Conservation (phyloP, 2,888 invertebrate genomes). For the Clitarchus hookeri region DNA sequence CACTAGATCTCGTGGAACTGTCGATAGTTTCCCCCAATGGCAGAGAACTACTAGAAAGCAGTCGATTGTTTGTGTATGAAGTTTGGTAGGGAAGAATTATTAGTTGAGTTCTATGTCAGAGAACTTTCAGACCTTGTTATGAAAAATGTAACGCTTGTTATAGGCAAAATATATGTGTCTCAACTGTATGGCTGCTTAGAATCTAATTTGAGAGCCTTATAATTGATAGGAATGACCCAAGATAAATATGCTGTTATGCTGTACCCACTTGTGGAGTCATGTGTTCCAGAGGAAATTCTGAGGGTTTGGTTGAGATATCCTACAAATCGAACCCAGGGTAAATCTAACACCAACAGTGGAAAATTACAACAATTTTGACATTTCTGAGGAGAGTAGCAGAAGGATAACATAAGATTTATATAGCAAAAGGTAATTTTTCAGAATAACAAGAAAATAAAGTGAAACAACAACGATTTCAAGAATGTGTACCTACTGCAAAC, state of each 20-base stretch:
- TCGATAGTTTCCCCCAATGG: constrained; percentile 45
- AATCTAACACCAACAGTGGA: background rate
- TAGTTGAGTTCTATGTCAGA: background rate
- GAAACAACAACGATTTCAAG: background rate
- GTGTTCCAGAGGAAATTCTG: constrained; percentile 2
- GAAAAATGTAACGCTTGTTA: background rate
- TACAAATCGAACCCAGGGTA: background rate
- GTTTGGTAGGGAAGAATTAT: background rate
- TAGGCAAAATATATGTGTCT: background rate
- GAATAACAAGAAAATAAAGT: background rate
- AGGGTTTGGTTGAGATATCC: background rate
- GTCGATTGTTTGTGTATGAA: constrained; percentile 35
- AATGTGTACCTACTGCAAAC: background rate
- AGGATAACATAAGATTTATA: background rate
- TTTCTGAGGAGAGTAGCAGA: background rate
- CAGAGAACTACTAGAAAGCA: constrained; percentile 46
- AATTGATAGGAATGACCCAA: background rate
- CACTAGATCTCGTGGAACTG: constrained; percentile 44
- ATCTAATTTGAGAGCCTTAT: background rate
- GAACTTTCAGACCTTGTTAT: background rate
- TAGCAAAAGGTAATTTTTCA: background rate
- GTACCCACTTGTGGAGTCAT: too few species aligned
- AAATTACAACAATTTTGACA: background rate
- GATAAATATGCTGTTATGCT: too few species aligned
- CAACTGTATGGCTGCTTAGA: background rate